Percentiles rank a stretch among this genome's conserved stretches.
phyloP scores from a whole-genome alignment of 2,797 vertebrate genomes.

The Smutsia gigantea region DNA sequence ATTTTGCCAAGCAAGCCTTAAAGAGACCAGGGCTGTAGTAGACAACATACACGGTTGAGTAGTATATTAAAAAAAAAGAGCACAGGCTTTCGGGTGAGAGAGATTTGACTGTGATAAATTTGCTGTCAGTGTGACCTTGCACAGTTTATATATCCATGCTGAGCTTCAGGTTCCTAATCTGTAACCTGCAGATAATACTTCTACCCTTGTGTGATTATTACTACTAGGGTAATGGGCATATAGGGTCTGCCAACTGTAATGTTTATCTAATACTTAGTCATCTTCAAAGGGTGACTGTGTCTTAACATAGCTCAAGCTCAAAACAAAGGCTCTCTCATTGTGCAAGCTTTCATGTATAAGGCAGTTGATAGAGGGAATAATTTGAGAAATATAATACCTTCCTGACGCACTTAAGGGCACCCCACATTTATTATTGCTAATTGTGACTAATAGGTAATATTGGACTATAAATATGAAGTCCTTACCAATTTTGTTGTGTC shows the following conservation, averaged over 20 bases:
- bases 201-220: not conserved
- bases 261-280: not conserved
- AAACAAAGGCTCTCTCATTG: not conserved
- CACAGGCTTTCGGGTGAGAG: not conserved
- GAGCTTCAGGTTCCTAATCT: not conserved
- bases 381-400: not conserved
- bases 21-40: not conserved
- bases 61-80: not conserved
- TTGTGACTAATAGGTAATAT: not conserved
- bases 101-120: slow-evolving; percentile 6
- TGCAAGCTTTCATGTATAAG: not conserved
- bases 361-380: not conserved
- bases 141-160: not conserved
- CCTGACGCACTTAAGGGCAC: not conserved
- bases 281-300: not conserved
- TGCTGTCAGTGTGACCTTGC: not conserved
- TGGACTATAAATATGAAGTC: not conserved
- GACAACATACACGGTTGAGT: not conserved
- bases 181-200: not conserved
- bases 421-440: not conserved
- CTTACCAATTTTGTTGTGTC: not conserved
- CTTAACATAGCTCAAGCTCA: not conserved
- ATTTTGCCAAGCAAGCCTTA: not conserved
- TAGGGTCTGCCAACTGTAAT: not conserved
- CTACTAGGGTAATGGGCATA: not conserved